Evolutionary conservation across 2,113 vertebrate species (phyloP), one percentile per base, ranked within the genome.

Genomic region (Eulacestoma nigropectus): DNA sequence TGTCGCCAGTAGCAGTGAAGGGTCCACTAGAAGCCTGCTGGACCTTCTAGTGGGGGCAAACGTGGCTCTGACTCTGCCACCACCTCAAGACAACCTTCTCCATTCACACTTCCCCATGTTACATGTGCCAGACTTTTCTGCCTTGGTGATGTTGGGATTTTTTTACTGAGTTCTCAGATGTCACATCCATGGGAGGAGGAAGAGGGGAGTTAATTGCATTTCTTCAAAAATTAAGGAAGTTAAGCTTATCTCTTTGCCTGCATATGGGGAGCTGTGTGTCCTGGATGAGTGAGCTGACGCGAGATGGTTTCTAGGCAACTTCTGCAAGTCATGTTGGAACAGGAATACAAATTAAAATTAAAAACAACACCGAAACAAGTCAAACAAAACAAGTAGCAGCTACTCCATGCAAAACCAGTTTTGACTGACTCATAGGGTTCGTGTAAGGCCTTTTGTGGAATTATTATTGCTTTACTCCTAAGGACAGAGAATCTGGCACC

Each of bases 241-340:
- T 93, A 47, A 56, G 96, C 94, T 98, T 97, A 97, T 97, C 96
- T 96, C 85, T 78, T 93, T 85, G 87, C 95, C 87, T 95, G 96
- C 97, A 96, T 49, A 89, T 63, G 79, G 95, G 94, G 73, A 96
- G 81, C 80, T 4, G 16, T 52, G 87, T 87, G 76, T 88, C 67
- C 77, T 95, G 96, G 92, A 89, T 83, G 94, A 95, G 93, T 39
- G 56, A n/a, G 82, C 89, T 96, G 95, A 94, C 1, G 11, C 1
- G 41, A 93, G 96, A 89, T 90, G 86, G 96, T 97, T 97, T 96
- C 97, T 84, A 97, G 92, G 97, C 96, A 94, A 97, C 95, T 97
- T 94, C 94, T 77, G 57, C 93, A 92, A 81, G 35, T 93, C 95
- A 69, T 29, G 21, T 67, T 94, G 88, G 90, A 96, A 83, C 23